Base-by-base conservation (phyloP, 2,888 invertebrate genomes). In the Pomacea canaliculata region DNA sequence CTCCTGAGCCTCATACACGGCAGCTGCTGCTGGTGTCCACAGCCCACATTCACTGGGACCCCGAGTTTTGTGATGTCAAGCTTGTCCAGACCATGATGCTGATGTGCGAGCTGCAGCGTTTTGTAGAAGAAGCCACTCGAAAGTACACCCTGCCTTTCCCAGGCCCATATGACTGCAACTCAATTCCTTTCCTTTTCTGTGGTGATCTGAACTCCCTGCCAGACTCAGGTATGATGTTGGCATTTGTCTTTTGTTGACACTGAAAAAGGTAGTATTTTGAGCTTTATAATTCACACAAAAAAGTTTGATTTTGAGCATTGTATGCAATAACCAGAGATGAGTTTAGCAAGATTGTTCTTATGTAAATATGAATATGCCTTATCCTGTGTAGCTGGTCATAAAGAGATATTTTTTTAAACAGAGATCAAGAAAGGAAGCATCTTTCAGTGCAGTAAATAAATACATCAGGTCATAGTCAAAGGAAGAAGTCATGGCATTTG, bases 21-120 rank as follows among this genome's bases (percentile, higher is more conserved):
- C 89, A 89, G 80, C 89, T 86, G 37, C 93, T 99, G 80, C 92
- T 99, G 79, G 97, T 99, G 73, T 98, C 98, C 91, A 99, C 98
- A 56, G 98, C 99, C 60, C 99, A 99, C 92, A 97, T 99, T 86
- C 99, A 99, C 92, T 99, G 99, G 99, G 99, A 99, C 93, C 99
- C 99, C 0, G 98, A 99, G 92, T 99, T 95, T 92, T 98, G 98
- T 91, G 99, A 99, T 92, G 99, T 99, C 70, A 99, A 99, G 92
- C 93, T 99, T 70, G 98, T 99, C 83, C 99, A 99, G 92, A 97
- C 98, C 60, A 98, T 99, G 96, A 98, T 99, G 98, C 92, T 99
- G 84, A 96, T 97, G 92, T 96, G 97, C 91, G 98, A 99, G 91
- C 92, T 99, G 85, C 94, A 96, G 89, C 93, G 94, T 80, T 96